Base-by-base conservation (phyloP, 2,888 invertebrate species). In the Meandrusa payeni region DNA sequence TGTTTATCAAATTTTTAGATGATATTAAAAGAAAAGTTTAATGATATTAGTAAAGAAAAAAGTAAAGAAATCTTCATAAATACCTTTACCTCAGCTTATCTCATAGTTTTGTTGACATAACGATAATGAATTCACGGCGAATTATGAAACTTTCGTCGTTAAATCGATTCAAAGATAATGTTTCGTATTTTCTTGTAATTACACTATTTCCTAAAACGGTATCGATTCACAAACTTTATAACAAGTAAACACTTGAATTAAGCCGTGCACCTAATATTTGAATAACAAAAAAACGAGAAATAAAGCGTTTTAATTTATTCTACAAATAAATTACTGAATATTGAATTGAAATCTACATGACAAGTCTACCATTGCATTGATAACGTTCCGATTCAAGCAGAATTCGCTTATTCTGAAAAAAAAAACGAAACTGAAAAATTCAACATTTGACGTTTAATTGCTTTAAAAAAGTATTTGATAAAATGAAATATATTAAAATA, bases 71-170 rank as follows among this genome's bases (percentile, higher is more conserved):
- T 31, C 12, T 26, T 4, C n/a, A 28, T 22, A 9, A 32, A 29
- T 42, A 47, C 7, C 15, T 64, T 69, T 57, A 85, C 82, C 76
- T 79, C 58, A 60, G 56, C 68, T 66, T 75, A 76, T 67, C 69
- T 81, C 76, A 82, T 82, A 70, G 70, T 68, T 75, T 75, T 75
- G 71, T 78, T 75, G 76, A 77, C 69, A 72, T 76, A 69, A 58
- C 63, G 69, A 67, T 76, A 73, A 69, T 69, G 50, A 70, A 74
- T 76, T 72, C 76, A 71, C 67, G 63, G 65, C 60, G 64, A 74
- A 70, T 65, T 64, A 64, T 50, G 57, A 66, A 75, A 72, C 69
- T 75, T 75, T 70, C 57, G 59, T 62, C 73, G 72, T 55, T 78
- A 72, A 50, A 83, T 85, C 81, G 82, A 85, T 85, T 78, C 63